Evolutionary conservation across 2,797 vertebrate species (phyloP).

Genomic region (Gambusia yucatana): DNA sequence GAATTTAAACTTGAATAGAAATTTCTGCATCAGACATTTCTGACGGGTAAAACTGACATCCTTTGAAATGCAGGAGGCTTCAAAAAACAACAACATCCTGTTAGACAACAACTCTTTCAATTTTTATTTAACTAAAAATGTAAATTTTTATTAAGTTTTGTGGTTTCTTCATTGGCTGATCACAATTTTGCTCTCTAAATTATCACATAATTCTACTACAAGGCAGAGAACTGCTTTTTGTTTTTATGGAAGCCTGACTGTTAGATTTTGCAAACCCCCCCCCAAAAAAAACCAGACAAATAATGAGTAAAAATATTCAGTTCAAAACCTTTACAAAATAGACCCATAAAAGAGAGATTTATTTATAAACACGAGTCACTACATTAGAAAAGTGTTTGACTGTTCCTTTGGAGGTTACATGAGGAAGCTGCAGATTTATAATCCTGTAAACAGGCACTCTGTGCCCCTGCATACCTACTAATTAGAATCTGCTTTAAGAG

Average conservation of each 20-base stretch:
- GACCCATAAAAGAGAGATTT: neutral
- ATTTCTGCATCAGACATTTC: neutral
- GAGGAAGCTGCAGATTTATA: neutral
- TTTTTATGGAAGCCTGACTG: neutral
- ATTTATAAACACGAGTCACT: neutral
- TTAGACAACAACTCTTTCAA: neutral
- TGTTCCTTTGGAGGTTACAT: neutral
- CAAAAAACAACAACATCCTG: neutral
- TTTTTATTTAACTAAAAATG: too few species aligned
- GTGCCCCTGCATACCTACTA: neutral
- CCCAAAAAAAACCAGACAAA: neutral
- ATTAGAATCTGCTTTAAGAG: neutral
- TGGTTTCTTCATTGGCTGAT: neutral
- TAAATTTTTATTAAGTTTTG: too few species aligned
- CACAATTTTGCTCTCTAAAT: neutral
- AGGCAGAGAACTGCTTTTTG: neutral
- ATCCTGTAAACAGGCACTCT: conserved; percentile 17
- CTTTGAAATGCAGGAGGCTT: neutral
- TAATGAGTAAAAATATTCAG: neutral
- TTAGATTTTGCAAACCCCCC: neutral
- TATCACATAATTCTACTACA: neutral
- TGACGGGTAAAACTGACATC: neutral
- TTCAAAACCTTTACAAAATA: neutral
- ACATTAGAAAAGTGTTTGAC: neutral
- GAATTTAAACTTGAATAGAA: neutral